Percentiles rank a stretch among this genome's conserved stretches.
Conservation (phyloP, 2,113 vertebrate genomes). For the Pelmatolapia mariae region DNA sequence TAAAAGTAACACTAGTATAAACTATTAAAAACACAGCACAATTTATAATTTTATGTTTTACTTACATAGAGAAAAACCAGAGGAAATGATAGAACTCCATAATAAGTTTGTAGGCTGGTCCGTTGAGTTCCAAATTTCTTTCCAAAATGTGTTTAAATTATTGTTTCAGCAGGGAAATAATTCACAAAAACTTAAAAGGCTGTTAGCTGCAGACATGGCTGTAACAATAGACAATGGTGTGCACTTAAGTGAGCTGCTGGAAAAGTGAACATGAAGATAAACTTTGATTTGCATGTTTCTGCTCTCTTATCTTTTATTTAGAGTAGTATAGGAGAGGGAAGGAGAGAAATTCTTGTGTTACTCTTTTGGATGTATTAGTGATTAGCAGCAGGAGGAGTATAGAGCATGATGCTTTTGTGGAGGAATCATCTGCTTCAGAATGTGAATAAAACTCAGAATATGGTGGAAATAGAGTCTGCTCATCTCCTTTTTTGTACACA, state of each 20-base stretch:
- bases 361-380: neutral
- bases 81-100: slow-evolving; percentile 28
- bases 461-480: neutral
- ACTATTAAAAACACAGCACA: neutral
- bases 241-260: neutral
- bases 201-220: neutral
- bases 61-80: slow-evolving; percentile 54
- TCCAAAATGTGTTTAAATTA: neutral
- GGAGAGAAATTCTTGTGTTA: neutral
- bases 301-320: neutral
- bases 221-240: neutral
- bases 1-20: neutral
- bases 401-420: neutral
- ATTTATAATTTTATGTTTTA: neutral
- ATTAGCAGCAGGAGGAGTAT: neutral
- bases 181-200: neutral
- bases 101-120: neutral
- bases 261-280: neutral
- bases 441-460: neutral
- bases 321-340: neutral
- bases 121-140: neutral
- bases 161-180: neutral
- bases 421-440: neutral
- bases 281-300: slow-evolving; percentile 38
- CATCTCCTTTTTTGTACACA: neutral